Evolutionary conservation across 1,140 invertebrate genomes (phyloP).

Genomic region (Triops longicaudatus): DNA sequence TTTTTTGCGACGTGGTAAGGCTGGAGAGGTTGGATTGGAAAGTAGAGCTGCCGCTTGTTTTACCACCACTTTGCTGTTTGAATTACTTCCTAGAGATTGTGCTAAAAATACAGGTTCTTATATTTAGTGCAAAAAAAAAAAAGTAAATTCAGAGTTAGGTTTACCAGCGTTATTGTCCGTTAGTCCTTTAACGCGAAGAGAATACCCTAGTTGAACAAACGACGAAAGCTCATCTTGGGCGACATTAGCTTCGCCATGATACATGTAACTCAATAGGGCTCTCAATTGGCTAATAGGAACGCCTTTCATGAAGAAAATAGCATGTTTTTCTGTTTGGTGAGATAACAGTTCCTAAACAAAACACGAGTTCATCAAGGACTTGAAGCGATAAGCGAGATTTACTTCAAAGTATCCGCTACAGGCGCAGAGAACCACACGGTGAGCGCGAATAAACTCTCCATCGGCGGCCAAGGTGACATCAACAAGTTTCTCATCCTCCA

Average conservation of each 20-base stretch:
- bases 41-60: not conserved
- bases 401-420: conserved; percentile 51
- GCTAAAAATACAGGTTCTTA: not conserved
- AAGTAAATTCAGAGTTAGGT: conserved; percentile 25
- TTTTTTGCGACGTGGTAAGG: not conserved
- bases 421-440: conserved; percentile 48
- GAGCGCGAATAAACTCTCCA: conserved; percentile 46
- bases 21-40: not conserved
- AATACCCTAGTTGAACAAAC: conserved; percentile 70
- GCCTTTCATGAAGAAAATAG: conserved; percentile 55
- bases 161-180: conserved; percentile 43
- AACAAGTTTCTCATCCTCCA: conserved; percentile 47
- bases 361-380: not conserved
- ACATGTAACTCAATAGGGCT: conserved; percentile 49
- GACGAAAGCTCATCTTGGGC: conserved; percentile 69
- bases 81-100: not conserved
- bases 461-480: conserved; percentile 75
- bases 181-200: conserved; percentile 68
- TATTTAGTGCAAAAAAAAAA: too few species aligned
- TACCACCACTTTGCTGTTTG: not conserved
- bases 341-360: conserved; percentile 23
- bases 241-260: conserved; percentile 59
- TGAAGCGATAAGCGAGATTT: conserved; percentile 22
- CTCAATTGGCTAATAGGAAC: conserved; percentile 61
- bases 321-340: conserved; percentile 23